phyloP scores from a whole-genome alignment of 1,140 invertebrate species.

The Cydia amplana region DNA sequence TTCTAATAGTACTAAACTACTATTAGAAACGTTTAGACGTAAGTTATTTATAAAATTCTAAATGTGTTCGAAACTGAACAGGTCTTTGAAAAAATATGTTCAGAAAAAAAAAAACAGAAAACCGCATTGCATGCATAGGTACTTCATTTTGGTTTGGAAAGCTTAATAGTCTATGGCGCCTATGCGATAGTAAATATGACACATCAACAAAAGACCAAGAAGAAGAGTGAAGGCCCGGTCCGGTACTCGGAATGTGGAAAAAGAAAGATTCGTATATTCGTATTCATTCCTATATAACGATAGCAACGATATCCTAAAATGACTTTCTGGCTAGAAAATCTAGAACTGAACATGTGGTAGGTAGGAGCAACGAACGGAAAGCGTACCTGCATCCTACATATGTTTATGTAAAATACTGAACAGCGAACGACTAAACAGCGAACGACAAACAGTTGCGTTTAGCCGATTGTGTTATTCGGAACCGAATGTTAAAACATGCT shows the following conservation, averaged over 20 bases:
- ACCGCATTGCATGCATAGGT: no score
- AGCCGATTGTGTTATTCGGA: slow-evolving; percentile 8
- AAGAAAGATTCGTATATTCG: not conserved
- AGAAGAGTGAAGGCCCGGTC: no score
- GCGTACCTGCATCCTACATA: not conserved
- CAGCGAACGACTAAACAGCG: not conserved
- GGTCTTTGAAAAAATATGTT: no score
- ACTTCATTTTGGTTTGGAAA: no score
- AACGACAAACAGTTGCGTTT: no score
- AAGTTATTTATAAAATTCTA: no score
- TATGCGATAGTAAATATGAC: no score
- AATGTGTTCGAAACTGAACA: no score
- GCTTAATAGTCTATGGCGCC: no score
- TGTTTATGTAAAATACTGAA: slow-evolving; percentile 12
- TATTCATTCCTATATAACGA: not conserved
- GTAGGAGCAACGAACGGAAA: slow-evolving; percentile 16
- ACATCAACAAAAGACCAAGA: no score
- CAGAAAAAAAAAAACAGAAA: no score
- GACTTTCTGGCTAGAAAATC: not conserved
- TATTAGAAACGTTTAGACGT: not conserved
- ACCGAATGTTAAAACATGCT: slow-evolving; percentile 19
- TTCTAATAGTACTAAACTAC: not conserved
- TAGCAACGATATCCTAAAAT: not conserved
- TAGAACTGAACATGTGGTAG: slow-evolving; percentile 1
- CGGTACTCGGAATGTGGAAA: no score